phyloP scores from a whole-genome alignment of 1,140 invertebrate genomes.

The Fragariocoptes setiger region DNA sequence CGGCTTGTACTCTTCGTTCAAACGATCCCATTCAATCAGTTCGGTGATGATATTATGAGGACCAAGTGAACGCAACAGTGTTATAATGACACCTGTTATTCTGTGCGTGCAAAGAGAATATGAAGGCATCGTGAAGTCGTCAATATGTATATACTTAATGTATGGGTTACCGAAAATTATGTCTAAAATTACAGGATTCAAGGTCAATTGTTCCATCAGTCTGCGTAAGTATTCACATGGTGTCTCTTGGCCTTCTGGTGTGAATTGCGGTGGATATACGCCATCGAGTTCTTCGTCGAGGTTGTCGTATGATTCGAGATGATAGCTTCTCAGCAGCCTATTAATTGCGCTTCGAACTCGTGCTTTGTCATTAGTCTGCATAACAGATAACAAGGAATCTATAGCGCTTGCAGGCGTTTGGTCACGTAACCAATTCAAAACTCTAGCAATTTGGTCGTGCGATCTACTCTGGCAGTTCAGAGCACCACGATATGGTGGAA shows the following conservation, averaged over 20 bases:
- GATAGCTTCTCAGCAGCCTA: background rate
- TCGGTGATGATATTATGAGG: background rate
- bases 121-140: background rate
- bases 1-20: background rate
- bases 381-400: background rate
- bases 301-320: background rate
- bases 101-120: background rate
- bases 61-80: background rate
- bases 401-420: background rate
- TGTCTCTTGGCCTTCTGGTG: background rate
- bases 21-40: background rate
- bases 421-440: background rate
- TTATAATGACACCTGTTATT: background rate
- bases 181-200: background rate
- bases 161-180: background rate
- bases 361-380: background rate
- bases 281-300: conserved; percentile 20
- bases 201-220: background rate
- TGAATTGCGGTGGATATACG: conserved; percentile 13
- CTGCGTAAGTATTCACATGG: background rate
- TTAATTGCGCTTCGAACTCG: conserved; percentile 7
- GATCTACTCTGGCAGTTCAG: background rate
- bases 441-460: background rate
- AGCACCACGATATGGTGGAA: background rate
- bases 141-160: background rate